phyloP scores from a whole-genome alignment of 92 coral and sea anemone genomes.

The Parazoanthus darwini region DNA sequence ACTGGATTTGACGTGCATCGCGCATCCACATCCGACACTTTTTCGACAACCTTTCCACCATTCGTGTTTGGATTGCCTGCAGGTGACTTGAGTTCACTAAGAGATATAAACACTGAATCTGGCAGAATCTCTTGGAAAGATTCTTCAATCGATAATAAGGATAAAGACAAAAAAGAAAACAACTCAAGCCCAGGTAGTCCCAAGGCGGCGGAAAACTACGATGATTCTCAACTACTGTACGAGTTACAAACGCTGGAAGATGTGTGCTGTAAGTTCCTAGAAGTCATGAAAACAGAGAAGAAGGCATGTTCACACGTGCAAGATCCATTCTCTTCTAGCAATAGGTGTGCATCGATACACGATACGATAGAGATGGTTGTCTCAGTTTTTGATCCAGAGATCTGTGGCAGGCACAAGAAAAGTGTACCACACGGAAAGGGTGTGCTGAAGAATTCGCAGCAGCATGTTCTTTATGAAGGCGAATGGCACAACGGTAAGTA shows the following conservation, averaged over 20 bases:
- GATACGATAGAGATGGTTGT: neutral
- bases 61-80: too few relatives aligned
- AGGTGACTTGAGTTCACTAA: too few relatives aligned
- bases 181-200: too few relatives aligned
- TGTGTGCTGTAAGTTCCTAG: neutral
- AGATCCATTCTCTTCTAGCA: neutral
- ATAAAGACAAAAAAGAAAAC: neutral
- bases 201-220: neutral
- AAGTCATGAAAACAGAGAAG: neutral
- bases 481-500: neutral
- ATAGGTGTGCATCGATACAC: neutral
- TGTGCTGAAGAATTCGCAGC: neutral
- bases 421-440: neutral
- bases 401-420: neutral
- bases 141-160: too few relatives aligned
- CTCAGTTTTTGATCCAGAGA: neutral
- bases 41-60: neutral
- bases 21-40: too few relatives aligned
- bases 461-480: neutral
- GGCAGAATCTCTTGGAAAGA: too few relatives aligned
- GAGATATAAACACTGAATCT: too few relatives aligned
- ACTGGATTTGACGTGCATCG: too few relatives aligned
- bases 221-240: neutral
- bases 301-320: neutral
- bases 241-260: neutral